Percentiles rank a stretch among this genome's conserved stretches.
phyloP scores from a whole-genome alignment of 2,797 vertebrate genomes.

The Lepus townsendii region DNA sequence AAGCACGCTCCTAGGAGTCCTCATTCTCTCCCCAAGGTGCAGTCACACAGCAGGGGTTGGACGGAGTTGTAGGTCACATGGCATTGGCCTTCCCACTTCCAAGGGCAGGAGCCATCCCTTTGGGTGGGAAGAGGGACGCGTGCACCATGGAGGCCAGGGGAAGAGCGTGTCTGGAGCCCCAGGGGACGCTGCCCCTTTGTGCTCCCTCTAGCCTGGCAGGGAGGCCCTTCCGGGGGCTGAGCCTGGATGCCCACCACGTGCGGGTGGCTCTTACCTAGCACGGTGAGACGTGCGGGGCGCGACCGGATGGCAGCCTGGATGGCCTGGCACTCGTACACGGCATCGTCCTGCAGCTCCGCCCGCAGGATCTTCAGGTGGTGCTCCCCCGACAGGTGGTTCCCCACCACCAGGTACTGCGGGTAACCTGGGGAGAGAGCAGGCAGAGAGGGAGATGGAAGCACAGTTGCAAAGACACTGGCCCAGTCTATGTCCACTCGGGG shows the following conservation, averaged over 20 bases:
- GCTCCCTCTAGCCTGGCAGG: not conserved
- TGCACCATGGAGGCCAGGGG: not conserved
- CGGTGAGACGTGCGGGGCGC: slow-evolving; percentile 96
- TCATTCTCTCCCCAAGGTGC: not conserved
- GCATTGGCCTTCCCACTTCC: not conserved
- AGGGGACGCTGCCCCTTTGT: not conserved
- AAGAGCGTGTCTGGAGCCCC: no score
- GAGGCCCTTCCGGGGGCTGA: not conserved
- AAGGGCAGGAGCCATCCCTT: not conserved
- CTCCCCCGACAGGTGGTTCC: slow-evolving; percentile 96
- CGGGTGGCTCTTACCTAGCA: slow-evolving; percentile 92
- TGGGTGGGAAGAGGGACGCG: not conserved
- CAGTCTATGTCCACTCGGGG: not conserved
- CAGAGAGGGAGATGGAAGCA: rapidly evolving
- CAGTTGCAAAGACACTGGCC: no score
- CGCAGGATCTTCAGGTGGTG: slow-evolving; percentile 97
- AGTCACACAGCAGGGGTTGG: not conserved
- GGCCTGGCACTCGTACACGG: slow-evolving; percentile 98
- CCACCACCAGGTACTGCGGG: slow-evolving; percentile 97
- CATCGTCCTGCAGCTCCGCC: slow-evolving; percentile 97
- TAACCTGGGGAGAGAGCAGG: slow-evolving; percentile 91
- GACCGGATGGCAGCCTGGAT: slow-evolving; percentile 98
- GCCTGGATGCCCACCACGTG: rapidly evolving
- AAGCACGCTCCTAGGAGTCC: not conserved
- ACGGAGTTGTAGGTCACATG: not conserved